phyloP scores from a whole-genome alignment of 1,140 invertebrate species.

The Druon quercuslanigerum region DNA sequence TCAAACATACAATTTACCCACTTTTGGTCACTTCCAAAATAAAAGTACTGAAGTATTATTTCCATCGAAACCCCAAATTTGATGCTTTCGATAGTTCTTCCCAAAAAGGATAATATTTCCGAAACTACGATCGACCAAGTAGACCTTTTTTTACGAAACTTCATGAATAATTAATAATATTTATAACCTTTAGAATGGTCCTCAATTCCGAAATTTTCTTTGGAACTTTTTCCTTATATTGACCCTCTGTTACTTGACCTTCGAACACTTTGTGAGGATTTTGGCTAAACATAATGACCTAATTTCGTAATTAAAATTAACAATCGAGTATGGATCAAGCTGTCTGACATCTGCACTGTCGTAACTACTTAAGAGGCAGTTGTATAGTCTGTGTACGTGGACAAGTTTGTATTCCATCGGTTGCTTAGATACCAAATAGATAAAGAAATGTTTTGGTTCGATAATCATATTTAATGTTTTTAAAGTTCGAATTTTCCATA shows the following conservation, averaged over 20 bases:
- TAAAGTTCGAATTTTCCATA: slow-evolving; percentile 12
- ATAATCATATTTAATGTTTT: slow-evolving; percentile 35
- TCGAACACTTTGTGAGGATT: slow-evolving; percentile 29
- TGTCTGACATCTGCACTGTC: neutral
- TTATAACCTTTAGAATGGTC: slow-evolving; percentile 55
- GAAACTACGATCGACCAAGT: too few species aligned
- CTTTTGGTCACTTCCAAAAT: too few species aligned
- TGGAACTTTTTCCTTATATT: slow-evolving; percentile 45
- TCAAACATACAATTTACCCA: too few species aligned
- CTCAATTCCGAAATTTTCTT: slow-evolving; percentile 58
- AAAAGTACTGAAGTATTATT: too few species aligned
- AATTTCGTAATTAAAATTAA: neutral
- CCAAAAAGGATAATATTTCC: too few species aligned
- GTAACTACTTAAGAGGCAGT: slow-evolving; percentile 7
- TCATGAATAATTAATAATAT: neutral
- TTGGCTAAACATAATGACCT: neutral
- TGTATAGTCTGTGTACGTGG: slow-evolving; percentile 32
- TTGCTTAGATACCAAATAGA: slow-evolving; percentile 52
- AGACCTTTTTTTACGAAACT: too few species aligned
- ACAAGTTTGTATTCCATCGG: slow-evolving; percentile 33
- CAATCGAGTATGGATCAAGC: neutral
- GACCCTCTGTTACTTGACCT: neutral
- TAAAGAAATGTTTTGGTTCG: slow-evolving; percentile 38
- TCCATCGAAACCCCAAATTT: too few species aligned
- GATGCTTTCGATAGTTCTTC: too few species aligned